These are phyloP conservation scores for Entomobrya multifasciata DNA, from an alignment of 2,888 invertebrate species.

Conservation along the genomic window DNA sequence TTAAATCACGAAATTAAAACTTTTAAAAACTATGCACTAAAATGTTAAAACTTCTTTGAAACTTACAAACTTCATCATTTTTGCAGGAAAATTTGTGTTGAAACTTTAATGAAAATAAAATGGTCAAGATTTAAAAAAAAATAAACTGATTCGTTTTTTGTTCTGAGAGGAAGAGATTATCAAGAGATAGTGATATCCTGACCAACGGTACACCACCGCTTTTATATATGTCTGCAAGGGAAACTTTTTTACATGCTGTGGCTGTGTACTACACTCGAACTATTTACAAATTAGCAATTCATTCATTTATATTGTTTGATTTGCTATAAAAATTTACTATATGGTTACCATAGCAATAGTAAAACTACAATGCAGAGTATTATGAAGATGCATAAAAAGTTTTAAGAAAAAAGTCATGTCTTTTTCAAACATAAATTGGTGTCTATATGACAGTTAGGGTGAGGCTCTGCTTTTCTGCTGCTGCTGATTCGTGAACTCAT, in stretches of 20 bases:
- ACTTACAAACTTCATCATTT: slow-evolving; percentile 68
- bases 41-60: neutral
- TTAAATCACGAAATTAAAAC: neutral
- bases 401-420: slow-evolving; percentile 59
- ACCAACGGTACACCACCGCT: slow-evolving; percentile 27
- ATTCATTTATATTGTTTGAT: no score
- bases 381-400: slow-evolving; percentile 29
- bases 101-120: no score
- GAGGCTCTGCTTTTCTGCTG: slow-evolving; percentile 69
- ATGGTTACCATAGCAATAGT: no score
- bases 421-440: slow-evolving; percentile 61
- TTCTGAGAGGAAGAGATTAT: neutral
- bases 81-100: no score
- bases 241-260: neutral
- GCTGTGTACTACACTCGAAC: neutral
- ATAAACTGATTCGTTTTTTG: slow-evolving; percentile 2
- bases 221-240: slow-evolving; percentile 41
- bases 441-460: slow-evolving; percentile 59
- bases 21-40: no score
- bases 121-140: no score
- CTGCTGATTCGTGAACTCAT: slow-evolving; percentile 48
- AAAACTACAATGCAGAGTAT: neutral
- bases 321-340: no score
- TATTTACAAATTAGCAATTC: no score
- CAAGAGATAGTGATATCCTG: slow-evolving; percentile 42